These are phyloP conservation scores for Pristionchus arcanus DNA, from an alignment of 2,888 invertebrate genomes.

Conservation along the genomic window DNA sequence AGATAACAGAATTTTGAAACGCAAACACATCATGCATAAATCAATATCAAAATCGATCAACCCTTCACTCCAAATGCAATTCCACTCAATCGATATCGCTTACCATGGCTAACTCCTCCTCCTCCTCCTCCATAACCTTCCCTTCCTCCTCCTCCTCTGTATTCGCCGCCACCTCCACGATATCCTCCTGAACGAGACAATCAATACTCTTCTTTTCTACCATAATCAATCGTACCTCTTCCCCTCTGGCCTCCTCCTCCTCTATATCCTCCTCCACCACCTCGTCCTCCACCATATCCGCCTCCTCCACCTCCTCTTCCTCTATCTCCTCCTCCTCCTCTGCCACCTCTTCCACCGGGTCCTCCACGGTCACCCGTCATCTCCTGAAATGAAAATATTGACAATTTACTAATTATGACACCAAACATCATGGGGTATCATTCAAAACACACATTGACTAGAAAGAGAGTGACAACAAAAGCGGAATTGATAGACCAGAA, in stretches of 20 bases:
- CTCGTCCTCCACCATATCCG: not conserved
- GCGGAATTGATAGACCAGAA: too few relatives aligned
- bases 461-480: too few relatives aligned
- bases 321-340: slow-evolving; percentile 23
- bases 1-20: not conserved
- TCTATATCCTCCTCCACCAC: not conserved
- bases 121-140: slow-evolving; percentile 26
- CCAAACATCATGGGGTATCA: too few relatives aligned
- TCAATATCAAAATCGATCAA: not conserved
- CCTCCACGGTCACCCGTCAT: slow-evolving; percentile 45
- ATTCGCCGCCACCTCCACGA: not conserved
- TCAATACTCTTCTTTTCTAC: not conserved
- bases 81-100: not conserved
- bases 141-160: slow-evolving; percentile 31
- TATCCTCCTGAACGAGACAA: not conserved
- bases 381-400: not conserved
- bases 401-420: not conserved
- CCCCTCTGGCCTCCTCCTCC: slow-evolving; percentile 22
- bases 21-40: not conserved
- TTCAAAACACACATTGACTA: too few relatives aligned
- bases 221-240: not conserved
- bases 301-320: not conserved
- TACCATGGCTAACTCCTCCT: not conserved
- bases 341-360: not conserved
- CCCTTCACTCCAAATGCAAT: not conserved